A percentile compares a stretch with the other conserved stretches of the same genome.
phyloP scores from a whole-genome alignment of 2,888 invertebrate genomes.

The Hirtodrosophila cameraria region DNA sequence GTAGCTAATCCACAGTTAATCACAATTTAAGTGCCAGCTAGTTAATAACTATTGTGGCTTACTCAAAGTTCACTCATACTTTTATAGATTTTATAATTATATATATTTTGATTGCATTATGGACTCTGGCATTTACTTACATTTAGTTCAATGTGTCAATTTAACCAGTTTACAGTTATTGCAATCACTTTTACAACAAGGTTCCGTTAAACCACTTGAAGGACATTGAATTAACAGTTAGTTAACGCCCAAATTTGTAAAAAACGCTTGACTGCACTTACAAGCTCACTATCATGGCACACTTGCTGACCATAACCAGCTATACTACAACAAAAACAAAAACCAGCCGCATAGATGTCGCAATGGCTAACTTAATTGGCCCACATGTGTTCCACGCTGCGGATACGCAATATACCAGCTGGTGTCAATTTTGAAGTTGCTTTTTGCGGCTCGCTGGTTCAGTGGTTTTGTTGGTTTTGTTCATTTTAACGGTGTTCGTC shows the following conservation, averaged over 20 bases:
- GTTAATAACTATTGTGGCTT: background rate
- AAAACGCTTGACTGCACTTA: conserved; percentile 55
- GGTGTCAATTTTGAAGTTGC: conserved; percentile 44
- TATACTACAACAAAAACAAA: too few relatives aligned
- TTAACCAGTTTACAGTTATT: background rate
- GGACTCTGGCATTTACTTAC: background rate
- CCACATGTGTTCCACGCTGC: conserved; percentile 46
- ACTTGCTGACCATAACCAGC: conserved; percentile 23
- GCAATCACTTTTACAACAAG: conserved; percentile 13
- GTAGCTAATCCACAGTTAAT: background rate
- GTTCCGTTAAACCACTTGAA: conserved; percentile 19
- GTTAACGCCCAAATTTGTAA: conserved; percentile 14
- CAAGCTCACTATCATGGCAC: conserved; percentile 81
- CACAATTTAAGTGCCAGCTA: too few relatives aligned
- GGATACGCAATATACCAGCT: conserved; percentile 36
- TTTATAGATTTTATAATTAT: background rate
- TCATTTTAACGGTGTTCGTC: conserved; percentile 29
- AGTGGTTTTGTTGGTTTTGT: conserved; percentile 3
- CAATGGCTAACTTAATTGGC: conserved; percentile 59
- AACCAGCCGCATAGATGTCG: conserved; percentile 34
- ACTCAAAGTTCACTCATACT: conserved; percentile 14
- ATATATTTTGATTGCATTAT: background rate
- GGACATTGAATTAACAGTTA: conserved; percentile 14
- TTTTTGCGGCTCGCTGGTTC: conserved; percentile 15
- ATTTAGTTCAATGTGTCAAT: conserved; percentile 4